Base-by-base conservation (phyloP, 1,140 invertebrate genomes). In the Yoshiicerus persimilis region DNA sequence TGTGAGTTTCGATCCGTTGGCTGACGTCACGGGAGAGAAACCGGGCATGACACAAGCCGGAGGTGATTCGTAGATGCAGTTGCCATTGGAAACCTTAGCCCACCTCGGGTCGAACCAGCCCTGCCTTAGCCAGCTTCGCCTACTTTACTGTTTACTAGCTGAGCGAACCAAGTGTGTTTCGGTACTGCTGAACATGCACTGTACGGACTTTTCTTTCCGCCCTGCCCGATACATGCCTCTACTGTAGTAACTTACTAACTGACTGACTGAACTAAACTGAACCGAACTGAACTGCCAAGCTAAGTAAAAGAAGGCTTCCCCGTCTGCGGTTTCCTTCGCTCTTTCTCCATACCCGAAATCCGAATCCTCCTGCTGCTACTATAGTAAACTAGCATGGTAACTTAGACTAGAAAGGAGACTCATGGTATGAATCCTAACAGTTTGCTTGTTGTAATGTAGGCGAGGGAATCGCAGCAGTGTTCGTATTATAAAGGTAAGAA, bases 1-100 rank as follows among this genome's bases (percentile, higher is more conserved):
- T 62, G 41, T 86, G 84, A 86, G 84, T 86, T 86, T 86, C 84
- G 84, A 86, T 86, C 84, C 84, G 84, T 86, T 62, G 47, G 84
- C 56, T 86, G 84, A 86, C 84, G 84, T 86, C 84, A 86, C 56
- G 32, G 27, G 62, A 66, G 84, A 27, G 47, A 56, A 64, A 86
- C 32, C 84, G 47, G 47, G 84, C 84, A 86, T 86, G 84, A 64
- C 84, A 62, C 38, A 86, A 84, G 36, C 83, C 47, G 83, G 83
- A 84, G 83, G 83, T 84, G 41, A 47, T 84, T 84, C 83, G 83
- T 84, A 84, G 83, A 84, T 84, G 83, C 83, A 84, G 83, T 84
- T 56, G 83, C 47, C 83, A 84, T 47, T 84, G 39, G 83, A 41
- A 25, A 84, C 38, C 10, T 32, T 84, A 84, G 83, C 83, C 47